Percentiles rank a stretch among this genome's conserved stretches.
phyloP scores from a whole-genome alignment of 1,140 invertebrate genomes.

The Macrobrachium nipponense region DNA sequence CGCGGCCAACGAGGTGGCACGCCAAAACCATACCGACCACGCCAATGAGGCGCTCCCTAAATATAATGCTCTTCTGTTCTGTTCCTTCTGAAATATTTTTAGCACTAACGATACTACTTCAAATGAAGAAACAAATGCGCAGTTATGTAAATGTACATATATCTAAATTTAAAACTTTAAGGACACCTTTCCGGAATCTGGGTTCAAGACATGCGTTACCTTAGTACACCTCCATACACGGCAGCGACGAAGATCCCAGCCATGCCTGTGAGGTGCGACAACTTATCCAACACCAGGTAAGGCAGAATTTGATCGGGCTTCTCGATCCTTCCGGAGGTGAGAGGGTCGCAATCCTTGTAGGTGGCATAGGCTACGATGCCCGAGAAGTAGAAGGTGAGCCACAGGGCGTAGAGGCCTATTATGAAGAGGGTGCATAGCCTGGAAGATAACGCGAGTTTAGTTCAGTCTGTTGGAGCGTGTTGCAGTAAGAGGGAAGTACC shows the following conservation, averaged over 20 bases:
- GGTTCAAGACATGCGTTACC: neutral
- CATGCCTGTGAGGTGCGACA: constrained; percentile 4
- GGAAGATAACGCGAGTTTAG: neutral
- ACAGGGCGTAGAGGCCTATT: neutral
- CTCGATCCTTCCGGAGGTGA: constrained; percentile 14
- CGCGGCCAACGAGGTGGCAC: too few species aligned
- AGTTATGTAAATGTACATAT: too few species aligned
- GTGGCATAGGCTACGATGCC: constrained; percentile 25
- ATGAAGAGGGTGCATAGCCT: constrained; percentile 19
- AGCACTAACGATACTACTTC: neutral
- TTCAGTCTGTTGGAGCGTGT: neutral
- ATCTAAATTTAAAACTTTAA: too few species aligned
- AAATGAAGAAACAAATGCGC: too few species aligned
- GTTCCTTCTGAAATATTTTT: too few species aligned
- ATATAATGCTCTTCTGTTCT: too few species aligned
- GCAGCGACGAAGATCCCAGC: constrained; percentile 28
- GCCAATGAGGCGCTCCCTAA: too few species aligned
- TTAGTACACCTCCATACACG: constrained; percentile 31
- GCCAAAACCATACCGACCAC: too few species aligned
- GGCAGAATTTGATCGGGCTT: constrained; percentile 28
- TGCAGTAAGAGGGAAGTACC: too few species aligned
- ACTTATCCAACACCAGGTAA: constrained; percentile 21
- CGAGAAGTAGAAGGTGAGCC: constrained; percentile 9
- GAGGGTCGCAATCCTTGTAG: constrained; percentile 25
- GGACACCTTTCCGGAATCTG: too few species aligned